Evolutionary conservation across 30 jellyfish, hydroid and myxozoan genomes (phyloP).

Genomic region (Pseudorhiza aurosa): DNA sequence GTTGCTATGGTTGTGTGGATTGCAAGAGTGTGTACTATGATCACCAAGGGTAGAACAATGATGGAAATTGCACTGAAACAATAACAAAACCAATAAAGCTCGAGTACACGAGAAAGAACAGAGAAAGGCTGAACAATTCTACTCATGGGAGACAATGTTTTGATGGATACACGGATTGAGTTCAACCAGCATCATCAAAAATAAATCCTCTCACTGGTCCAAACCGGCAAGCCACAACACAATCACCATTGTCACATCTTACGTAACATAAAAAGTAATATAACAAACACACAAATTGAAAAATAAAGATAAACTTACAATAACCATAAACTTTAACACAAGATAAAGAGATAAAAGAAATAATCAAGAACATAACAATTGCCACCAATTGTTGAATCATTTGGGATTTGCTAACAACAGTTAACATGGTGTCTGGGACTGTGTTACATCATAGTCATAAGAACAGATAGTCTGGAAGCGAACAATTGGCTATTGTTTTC

Average conservation of each 20-base stretch:
- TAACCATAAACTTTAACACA: not conserved
- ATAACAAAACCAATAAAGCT: constrained; percentile 29
- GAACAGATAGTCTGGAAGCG: too few species aligned
- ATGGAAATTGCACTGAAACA: constrained; percentile 26
- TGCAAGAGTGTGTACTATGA: constrained; percentile 27
- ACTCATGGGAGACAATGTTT: too few species aligned
- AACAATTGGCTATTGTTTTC: too few species aligned
- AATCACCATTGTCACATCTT: constrained; percentile 13
- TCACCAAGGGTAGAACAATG: constrained; percentile 30
- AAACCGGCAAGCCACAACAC: constrained; percentile 9
- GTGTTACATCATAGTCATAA: too few species aligned
- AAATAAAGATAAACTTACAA: not conserved
- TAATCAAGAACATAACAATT: too few species aligned
- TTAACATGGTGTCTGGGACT: too few species aligned
- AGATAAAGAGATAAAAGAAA: not conserved
- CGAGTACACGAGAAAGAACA: constrained; percentile 25
- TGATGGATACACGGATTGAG: too few species aligned
- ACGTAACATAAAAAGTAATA: constrained; percentile 1
- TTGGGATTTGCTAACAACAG: too few species aligned
- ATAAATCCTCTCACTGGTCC: constrained; percentile 62
- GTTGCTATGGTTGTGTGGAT: constrained; percentile 33
- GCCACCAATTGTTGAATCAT: too few species aligned
- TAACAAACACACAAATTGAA: not conserved
- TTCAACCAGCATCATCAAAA: constrained; percentile 50
- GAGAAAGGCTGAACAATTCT: constrained; percentile 32